Percentiles rank a stretch among this genome's conserved stretches.
Conservation (phyloP, 2,797 vertebrate genomes). For the Lycodopsis pacificus region DNA sequence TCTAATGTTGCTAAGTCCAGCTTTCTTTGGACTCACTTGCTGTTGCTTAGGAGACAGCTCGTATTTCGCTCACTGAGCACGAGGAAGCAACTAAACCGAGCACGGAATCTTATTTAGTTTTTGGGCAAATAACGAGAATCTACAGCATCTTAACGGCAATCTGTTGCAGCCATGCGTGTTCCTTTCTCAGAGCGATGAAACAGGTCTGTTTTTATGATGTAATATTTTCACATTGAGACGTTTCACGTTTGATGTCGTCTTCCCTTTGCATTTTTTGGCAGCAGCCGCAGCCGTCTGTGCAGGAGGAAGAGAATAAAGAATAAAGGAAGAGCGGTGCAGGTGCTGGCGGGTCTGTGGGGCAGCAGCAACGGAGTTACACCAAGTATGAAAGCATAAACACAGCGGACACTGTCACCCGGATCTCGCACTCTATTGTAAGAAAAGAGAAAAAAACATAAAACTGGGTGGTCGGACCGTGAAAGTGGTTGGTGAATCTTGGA, state of each 20-base stretch:
- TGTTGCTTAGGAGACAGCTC: slow-evolving; percentile 66
- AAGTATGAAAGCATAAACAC: slow-evolving; percentile 54
- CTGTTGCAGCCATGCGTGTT: not conserved
- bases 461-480: slow-evolving; percentile 70
- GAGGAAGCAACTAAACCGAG: slow-evolving; percentile 5
- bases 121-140: slow-evolving; percentile 18
- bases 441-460: slow-evolving; percentile 56
- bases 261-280: slow-evolving; percentile 6
- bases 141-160: slow-evolving; percentile 37
- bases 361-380: slow-evolving; percentile 16
- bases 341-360: slow-evolving; percentile 7
- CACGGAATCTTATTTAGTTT: not conserved
- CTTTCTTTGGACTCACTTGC: slow-evolving; percentile 42
- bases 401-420: slow-evolving; percentile 45
- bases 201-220: not conserved
- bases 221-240: not conserved
- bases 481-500: slow-evolving; percentile 67
- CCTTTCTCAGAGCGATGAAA: not conserved
- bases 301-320: not conserved
- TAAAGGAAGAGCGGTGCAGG: not conserved
- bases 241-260: slow-evolving; percentile 1
- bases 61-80: slow-evolving; percentile 36
- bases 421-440: slow-evolving; percentile 46
- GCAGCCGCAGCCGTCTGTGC: not conserved
- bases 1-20: slow-evolving; percentile 50